Base-by-base conservation (phyloP, 2,797 vertebrate genomes). In the Xenopus petersii region DNA sequence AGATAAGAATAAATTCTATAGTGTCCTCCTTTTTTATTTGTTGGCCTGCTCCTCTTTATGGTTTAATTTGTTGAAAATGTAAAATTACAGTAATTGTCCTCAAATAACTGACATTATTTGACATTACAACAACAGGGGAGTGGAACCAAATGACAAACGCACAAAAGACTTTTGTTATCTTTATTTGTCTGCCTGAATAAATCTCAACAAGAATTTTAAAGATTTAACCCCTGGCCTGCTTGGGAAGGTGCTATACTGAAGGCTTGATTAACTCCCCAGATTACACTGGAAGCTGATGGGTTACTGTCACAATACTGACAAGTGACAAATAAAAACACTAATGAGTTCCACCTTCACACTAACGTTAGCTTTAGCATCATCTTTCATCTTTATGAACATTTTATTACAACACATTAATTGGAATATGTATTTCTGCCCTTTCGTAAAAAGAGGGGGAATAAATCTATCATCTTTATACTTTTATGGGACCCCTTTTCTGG, bases 121-220 rank as follows among this genome's bases (percentile, higher is more conserved):
- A 90, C 91, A 90, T 85, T 81, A 82, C 86, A 87, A 90, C 90
- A 92, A 90, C 87, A 89, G 90, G 90, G 88, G 84, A 89, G 83
- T 81, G 81, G 85, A 90, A 90, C 86, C 91, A 89, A 93, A 82
- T 92, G 91, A 92, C 89, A 89, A 91, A 91, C 69, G 84, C 84
- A 93, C 91, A 93, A 92, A 93, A 90, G 91, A 88, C 91, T 91
- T 93, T 92, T 92, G 90, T 92, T 91, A 92, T 89, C 91, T 90
- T 92, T 93, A 89, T 93, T 93, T 93, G 91, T 92, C 91, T 92
- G 91, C 90, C 88, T 91, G 91, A 92, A 92, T 92, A 91, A 92
- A 92, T 89, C 91, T 90, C 88, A 90, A 92, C 90, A 91, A 91
- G 89, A 88, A 91, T 88, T 90, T 88, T 86, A 88, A 89, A 90